These are phyloP conservation scores for Struthio camelus DNA, from an alignment of 2,113 vertebrate species.

Conservation along the genomic window DNA sequence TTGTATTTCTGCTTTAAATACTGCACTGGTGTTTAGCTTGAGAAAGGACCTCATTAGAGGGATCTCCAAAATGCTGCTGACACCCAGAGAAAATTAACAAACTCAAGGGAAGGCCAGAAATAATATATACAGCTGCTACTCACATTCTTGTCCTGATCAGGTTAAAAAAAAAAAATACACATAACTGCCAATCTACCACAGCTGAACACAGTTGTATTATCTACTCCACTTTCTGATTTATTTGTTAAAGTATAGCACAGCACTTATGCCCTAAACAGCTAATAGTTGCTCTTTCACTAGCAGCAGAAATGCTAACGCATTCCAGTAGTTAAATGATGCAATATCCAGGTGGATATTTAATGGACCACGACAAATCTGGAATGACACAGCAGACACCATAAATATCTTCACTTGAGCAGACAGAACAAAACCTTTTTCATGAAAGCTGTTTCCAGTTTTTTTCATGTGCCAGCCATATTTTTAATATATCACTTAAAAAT, in stretches of 20 bases:
- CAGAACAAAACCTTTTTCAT: conserved; percentile 66
- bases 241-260: conserved; percentile 44
- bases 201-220: conserved; percentile 57
- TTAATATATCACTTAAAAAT: conserved; percentile 1
- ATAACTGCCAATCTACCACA: neutral
- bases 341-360: conserved; percentile 76
- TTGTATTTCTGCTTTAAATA: neutral
- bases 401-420: conserved; percentile 68
- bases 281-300: conserved; percentile 48
- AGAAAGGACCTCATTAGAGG: neutral
- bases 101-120: conserved; percentile 23
- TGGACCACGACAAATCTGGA: conserved; percentile 67
- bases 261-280: conserved; percentile 17
- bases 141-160: conserved; percentile 53
- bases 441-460: conserved; percentile 41
- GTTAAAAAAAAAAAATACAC: conserved; percentile 50
- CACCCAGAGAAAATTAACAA: conserved; percentile 1
- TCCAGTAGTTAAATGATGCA: conserved; percentile 73
- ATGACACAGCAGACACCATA: conserved; percentile 66
- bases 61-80: neutral
- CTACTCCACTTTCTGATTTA: conserved; percentile 52
- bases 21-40: neutral
- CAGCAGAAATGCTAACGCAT: conserved; percentile 70
- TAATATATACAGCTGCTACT: neutral
- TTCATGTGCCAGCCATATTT: conserved; percentile 69